phyloP scores from a whole-genome alignment of 2,113 vertebrate genomes.

The Promerops cafer region DNA sequence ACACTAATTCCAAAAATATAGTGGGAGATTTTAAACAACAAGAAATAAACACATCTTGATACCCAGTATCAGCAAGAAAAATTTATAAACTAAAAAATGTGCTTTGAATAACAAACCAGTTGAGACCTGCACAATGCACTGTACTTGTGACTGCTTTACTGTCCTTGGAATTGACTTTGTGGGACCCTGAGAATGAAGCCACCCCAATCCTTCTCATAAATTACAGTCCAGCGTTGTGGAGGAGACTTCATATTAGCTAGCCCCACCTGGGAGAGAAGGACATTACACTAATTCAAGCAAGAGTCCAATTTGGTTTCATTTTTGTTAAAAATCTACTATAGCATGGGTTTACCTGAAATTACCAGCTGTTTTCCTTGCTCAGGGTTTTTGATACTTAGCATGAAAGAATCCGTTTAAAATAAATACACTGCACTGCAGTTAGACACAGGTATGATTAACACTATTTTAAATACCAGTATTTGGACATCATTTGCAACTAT shows the following conservation, averaged over 20 bases:
- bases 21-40: neutral
- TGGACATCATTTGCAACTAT: neutral
- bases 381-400: constrained; percentile 4
- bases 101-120: neutral
- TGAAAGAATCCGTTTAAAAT: constrained; percentile 22
- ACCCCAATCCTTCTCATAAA: neutral
- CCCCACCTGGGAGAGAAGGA: neutral
- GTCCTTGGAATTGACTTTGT: neutral
- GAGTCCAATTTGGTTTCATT: neutral
- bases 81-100: neutral
- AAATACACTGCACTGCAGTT: constrained; percentile 32
- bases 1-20: neutral
- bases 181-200: neutral
- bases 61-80: neutral
- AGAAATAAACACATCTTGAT: neutral
- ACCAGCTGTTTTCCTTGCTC: constrained; percentile 11
- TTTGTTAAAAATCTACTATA: neutral
- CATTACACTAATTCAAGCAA: neutral
- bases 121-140: neutral
- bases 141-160: neutral
- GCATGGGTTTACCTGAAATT: neutral
- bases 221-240: neutral
- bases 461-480: neutral
- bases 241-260: neutral
- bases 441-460: neutral